Percentiles rank a stretch among this genome's conserved stretches.
These are phyloP conservation scores for Acanthurus lineatus DNA, from an alignment of 2,797 vertebrate genomes.

Conservation along the genomic window DNA sequence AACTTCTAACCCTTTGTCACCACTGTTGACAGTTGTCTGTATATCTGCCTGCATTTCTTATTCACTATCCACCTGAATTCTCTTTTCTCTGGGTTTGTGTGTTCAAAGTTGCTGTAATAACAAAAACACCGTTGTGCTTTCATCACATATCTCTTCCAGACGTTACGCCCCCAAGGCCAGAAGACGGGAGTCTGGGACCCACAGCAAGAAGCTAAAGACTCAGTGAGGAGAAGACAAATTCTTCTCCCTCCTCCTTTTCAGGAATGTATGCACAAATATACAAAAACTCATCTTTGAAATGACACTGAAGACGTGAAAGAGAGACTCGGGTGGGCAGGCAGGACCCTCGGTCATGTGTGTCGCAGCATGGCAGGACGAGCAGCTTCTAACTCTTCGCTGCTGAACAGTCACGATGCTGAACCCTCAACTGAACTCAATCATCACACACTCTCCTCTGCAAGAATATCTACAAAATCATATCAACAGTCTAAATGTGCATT, in stretches of 20 bases:
- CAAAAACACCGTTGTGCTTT: background rate
- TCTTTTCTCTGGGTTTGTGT: background rate
- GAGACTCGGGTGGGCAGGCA: slow-evolving; percentile 19
- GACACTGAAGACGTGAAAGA: slow-evolving; percentile 10
- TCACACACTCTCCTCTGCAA: slow-evolving; percentile 14
- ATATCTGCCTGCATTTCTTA: background rate
- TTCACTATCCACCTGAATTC: too few relatives aligned
- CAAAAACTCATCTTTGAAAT: background rate
- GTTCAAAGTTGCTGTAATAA: slow-evolving; percentile 1
- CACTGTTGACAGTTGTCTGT: background rate
- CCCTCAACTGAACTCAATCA: background rate
- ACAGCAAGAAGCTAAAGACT: slow-evolving; percentile 88
- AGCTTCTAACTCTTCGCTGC: slow-evolving; percentile 7
- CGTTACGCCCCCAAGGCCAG: slow-evolving; percentile 90
- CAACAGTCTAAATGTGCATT: background rate
- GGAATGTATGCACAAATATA: slow-evolving; percentile 18
- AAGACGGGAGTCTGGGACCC: slow-evolving; percentile 89
- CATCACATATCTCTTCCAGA: slow-evolving; percentile 77
- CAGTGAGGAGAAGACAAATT: slow-evolving; percentile 77
- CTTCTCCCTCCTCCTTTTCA: background rate
- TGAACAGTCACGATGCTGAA: background rate
- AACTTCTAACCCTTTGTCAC: background rate
- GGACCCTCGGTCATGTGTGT: slow-evolving; percentile 1
- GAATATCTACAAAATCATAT: background rate
- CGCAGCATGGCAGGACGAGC: background rate